Conservation (phyloP, 2,888 invertebrate species). For the Xestia sexstrigata region DNA sequence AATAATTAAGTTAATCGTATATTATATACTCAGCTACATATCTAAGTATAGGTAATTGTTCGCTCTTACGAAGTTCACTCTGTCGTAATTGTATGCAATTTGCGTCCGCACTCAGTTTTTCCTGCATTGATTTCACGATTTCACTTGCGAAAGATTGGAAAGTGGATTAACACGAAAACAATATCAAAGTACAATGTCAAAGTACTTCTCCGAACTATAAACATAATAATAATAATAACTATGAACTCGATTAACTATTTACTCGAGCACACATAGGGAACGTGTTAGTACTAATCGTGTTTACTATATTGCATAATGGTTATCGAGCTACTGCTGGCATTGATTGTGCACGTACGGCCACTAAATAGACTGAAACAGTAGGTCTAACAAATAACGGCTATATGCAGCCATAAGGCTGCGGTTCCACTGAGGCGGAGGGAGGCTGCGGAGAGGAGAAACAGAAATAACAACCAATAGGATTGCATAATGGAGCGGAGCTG, state of each 20-base stretch:
- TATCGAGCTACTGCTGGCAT: constrained; percentile 47
- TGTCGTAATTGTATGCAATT: constrained; percentile 32
- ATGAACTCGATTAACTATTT: constrained; percentile 39
- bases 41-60: constrained; percentile 4
- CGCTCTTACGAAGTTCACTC: constrained; percentile 17
- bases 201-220: constrained; percentile 27
- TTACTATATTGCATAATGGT: constrained; percentile 58
- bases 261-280: constrained; percentile 41
- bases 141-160: constrained; percentile 20
- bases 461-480: no score
- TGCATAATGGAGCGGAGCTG: no score
- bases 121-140: constrained; percentile 15
- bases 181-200: constrained; percentile 9
- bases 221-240: no score
- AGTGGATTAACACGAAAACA: neutral
- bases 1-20: constrained; percentile 17
- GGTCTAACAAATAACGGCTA: neutral
- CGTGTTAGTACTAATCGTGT: constrained; percentile 52
- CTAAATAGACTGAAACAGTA: constrained; percentile 31
- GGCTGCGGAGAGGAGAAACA: no score
- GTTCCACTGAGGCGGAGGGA: no score
- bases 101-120: constrained; percentile 19
- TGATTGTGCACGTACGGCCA: constrained; percentile 50
- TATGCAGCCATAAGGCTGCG: neutral
- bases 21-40: neutral